phyloP scores from a whole-genome alignment of 2,797 vertebrate species.

The Trachurus trachurus region DNA sequence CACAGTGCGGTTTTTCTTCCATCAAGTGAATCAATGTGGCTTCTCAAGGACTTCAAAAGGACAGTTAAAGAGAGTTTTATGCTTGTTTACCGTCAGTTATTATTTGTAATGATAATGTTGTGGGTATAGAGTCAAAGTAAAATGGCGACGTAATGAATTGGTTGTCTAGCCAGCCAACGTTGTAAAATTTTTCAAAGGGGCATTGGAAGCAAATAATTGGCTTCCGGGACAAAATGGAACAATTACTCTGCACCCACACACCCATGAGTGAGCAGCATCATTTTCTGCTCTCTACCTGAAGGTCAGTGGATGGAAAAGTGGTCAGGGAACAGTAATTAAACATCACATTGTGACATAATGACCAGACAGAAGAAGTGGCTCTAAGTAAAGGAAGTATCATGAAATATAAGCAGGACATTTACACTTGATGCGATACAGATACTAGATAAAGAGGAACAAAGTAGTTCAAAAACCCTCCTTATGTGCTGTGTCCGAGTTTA shows the following conservation, averaged over 20 bases:
- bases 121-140: slow-evolving; percentile 34
- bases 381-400: slow-evolving; percentile 7
- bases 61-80: slow-evolving; percentile 31
- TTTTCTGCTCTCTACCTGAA: slow-evolving; percentile 53
- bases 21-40: slow-evolving; percentile 18
- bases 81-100: slow-evolving; percentile 50
- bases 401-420: background rate
- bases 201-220: slow-evolving; percentile 57
- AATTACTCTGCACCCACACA: slow-evolving; percentile 46
- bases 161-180: slow-evolving; percentile 42
- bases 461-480: no score
- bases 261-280: slow-evolving; percentile 19
- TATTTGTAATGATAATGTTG: slow-evolving; percentile 56
- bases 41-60: slow-evolving; percentile 60
- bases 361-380: slow-evolving; percentile 11
- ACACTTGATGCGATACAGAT: background rate
- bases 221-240: slow-evolving; percentile 49
- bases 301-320: slow-evolving; percentile 35
- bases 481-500: no score
- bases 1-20: slow-evolving; percentile 4
- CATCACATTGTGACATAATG: slow-evolving; percentile 18
- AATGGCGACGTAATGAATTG: slow-evolving; percentile 48
- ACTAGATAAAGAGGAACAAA: slow-evolving; percentile 1
- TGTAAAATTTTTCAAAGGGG: slow-evolving; percentile 52
- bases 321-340: slow-evolving; percentile 42